Conservation (phyloP, 2,797 vertebrate species). For the Nannoperca obscura region DNA sequence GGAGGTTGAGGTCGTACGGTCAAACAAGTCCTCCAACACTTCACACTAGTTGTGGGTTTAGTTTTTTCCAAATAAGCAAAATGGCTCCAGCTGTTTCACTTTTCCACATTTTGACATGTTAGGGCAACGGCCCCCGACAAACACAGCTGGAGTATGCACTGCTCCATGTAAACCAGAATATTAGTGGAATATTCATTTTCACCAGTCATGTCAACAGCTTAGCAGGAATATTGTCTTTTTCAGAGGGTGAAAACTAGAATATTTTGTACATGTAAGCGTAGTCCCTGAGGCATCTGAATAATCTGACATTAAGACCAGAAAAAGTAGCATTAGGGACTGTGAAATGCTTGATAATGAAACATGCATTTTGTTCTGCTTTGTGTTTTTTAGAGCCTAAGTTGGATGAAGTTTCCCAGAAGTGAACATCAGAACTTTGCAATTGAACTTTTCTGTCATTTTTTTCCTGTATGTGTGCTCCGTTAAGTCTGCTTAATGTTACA, state of each 20-base stretch:
- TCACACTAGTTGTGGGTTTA: no score
- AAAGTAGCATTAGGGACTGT: not conserved
- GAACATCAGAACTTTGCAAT: slow-evolving; percentile 40
- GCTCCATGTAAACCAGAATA: not conserved
- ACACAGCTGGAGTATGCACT: not conserved
- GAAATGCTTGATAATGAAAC: not conserved
- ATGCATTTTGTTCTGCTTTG: not conserved
- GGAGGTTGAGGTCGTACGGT: no score
- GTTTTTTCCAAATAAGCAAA: no score
- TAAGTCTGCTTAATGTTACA: slow-evolving; percentile 37
- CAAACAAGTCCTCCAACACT: no score
- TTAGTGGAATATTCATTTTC: slow-evolving; percentile 4
- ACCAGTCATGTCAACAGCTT: not conserved
- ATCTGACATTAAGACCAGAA: not conserved
- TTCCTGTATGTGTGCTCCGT: slow-evolving; percentile 37
- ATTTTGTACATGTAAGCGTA: no score
- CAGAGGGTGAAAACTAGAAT: no score
- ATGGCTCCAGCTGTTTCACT: no score
- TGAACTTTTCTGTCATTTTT: slow-evolving; percentile 46
- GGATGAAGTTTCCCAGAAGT: slow-evolving; percentile 83
- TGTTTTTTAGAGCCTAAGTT: slow-evolving; percentile 89
- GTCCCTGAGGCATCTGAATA: not conserved
- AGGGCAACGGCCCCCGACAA: no score
- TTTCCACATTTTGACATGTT: not conserved
- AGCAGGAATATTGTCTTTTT: no score